Conservation (phyloP, 2,113 vertebrate genomes). For the Onychostoma macrolepis region DNA sequence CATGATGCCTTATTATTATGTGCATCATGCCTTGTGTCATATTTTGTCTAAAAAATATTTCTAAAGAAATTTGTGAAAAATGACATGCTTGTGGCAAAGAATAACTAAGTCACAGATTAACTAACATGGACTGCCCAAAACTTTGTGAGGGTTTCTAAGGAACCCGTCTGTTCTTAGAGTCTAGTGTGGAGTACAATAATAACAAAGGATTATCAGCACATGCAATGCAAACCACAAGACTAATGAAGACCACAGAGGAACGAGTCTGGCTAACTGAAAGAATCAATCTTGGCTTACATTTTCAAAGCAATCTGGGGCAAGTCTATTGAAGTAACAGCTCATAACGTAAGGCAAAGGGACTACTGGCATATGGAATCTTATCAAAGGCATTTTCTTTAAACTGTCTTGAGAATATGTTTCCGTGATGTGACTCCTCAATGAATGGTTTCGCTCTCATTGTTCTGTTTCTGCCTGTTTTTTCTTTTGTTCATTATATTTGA, state of each 20-base stretch:
- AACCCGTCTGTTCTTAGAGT: not conserved
- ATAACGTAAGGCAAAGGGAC: not conserved
- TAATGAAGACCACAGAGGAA: slow-evolving; percentile 7
- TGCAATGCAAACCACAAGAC: not conserved
- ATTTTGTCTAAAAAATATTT: not conserved
- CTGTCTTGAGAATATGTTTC: not conserved
- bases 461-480: not conserved
- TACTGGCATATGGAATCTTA: not conserved
- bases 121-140: not conserved
- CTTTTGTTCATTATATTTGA: not conserved
- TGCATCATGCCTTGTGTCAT: not conserved
- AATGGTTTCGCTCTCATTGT: not conserved
- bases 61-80: not conserved
- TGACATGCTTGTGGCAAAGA: not conserved
- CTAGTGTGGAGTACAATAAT: not conserved
- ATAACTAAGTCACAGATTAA: not conserved
- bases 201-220: not conserved
- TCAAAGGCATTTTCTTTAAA: not conserved
- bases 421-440: not conserved
- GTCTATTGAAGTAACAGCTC: not conserved
- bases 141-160: not conserved
- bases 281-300: not conserved
- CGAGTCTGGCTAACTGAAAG: not conserved
- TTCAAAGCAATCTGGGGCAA: not conserved
- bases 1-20: not conserved